These are phyloP conservation scores for Antitype chi DNA, from an alignment of 2,888 invertebrate species.

Conservation along the genomic window DNA sequence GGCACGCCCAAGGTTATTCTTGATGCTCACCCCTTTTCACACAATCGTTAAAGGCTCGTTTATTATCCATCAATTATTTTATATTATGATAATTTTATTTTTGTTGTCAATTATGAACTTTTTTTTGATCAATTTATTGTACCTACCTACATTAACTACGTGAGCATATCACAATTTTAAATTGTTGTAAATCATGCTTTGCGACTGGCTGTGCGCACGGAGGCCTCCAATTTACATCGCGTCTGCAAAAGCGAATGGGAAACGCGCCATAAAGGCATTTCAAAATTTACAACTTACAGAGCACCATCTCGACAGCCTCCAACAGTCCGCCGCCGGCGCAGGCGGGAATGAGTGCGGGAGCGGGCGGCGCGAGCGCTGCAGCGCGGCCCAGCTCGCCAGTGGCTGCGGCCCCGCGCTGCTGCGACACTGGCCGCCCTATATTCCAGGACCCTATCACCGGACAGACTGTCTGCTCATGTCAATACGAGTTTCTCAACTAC, in stretches of 20 bases:
- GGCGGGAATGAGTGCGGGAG: slow-evolving; percentile 91
- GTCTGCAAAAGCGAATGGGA: slow-evolving; percentile 86
- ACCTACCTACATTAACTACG: slow-evolving; percentile 69
- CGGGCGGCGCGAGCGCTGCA: slow-evolving; percentile 88
- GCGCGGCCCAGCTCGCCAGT: slow-evolving; percentile 89
- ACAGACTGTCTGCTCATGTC: slow-evolving; percentile 97
- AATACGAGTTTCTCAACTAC: slow-evolving; percentile 96
- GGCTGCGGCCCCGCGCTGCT: slow-evolving; percentile 93
- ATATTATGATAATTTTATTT: slow-evolving; percentile 73
- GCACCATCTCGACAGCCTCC: slow-evolving; percentile 93
- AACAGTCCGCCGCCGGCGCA: slow-evolving; percentile 92
- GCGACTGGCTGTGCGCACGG: slow-evolving; percentile 86
- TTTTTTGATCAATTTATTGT: slow-evolving; percentile 56
- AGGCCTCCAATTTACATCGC: slow-evolving; percentile 80
- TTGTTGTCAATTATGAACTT: slow-evolving; percentile 65
- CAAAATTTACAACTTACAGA: slow-evolving; percentile 91
- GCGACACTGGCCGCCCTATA: slow-evolving; percentile 97
- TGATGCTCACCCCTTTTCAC: slow-evolving; percentile 80
- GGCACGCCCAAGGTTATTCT: slow-evolving; percentile 81
- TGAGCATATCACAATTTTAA: slow-evolving; percentile 74
- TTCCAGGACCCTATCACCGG: slow-evolving; percentile 97
- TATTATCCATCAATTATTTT: slow-evolving; percentile 81
- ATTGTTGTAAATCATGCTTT: slow-evolving; percentile 65
- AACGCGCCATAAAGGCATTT: slow-evolving; percentile 90
- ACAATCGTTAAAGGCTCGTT: slow-evolving; percentile 86